Conservation (phyloP, 1,140 invertebrate genomes). For the Pseudobourletiella spinata region DNA sequence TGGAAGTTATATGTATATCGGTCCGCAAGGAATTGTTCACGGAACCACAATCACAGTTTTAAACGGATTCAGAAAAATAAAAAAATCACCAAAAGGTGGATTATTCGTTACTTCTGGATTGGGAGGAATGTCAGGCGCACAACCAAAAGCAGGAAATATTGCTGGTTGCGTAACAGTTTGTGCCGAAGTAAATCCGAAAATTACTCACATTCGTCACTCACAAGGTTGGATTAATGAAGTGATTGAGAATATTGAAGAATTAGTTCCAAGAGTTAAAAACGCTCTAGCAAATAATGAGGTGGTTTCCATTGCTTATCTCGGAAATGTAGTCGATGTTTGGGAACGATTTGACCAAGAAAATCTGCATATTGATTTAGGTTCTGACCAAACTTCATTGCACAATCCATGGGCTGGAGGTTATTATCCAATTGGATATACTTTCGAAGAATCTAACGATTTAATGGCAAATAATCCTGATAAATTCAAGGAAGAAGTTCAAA, state of each 20-base stretch:
- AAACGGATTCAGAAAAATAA: no score
- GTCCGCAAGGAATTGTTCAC: constrained; percentile 62
- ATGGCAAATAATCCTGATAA: constrained; percentile 47
- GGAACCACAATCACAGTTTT: constrained; percentile 51
- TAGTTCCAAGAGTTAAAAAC: constrained; percentile 46
- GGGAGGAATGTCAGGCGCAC: constrained; percentile 50
- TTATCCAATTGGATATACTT: constrained; percentile 51
- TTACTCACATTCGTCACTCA: constrained; percentile 46
- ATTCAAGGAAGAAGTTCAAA: constrained; percentile 51
- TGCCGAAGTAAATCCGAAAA: constrained; percentile 48
- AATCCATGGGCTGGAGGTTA: constrained; percentile 59
- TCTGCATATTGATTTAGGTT: constrained; percentile 49
- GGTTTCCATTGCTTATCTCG: constrained; percentile 55
- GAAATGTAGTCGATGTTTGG: constrained; percentile 56
- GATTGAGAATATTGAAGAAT: constrained; percentile 45
- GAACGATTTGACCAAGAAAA: constrained; percentile 50
- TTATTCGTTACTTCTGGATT: constrained; percentile 57
- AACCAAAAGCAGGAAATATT: constrained; percentile 56
- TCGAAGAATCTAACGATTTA: constrained; percentile 40
- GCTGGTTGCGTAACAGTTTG: constrained; percentile 57
- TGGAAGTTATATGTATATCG: constrained; percentile 63
- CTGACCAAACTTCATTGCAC: constrained; percentile 57
- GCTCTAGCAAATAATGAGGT: constrained; percentile 39
- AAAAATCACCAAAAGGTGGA: constrained; percentile 49
- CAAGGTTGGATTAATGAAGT: constrained; percentile 57